A percentile compares a stretch with the other conserved stretches of the same genome.
These are phyloP conservation scores for Clunio marinus DNA, from an alignment of 2,888 invertebrate species.

Conservation along the genomic window DNA sequence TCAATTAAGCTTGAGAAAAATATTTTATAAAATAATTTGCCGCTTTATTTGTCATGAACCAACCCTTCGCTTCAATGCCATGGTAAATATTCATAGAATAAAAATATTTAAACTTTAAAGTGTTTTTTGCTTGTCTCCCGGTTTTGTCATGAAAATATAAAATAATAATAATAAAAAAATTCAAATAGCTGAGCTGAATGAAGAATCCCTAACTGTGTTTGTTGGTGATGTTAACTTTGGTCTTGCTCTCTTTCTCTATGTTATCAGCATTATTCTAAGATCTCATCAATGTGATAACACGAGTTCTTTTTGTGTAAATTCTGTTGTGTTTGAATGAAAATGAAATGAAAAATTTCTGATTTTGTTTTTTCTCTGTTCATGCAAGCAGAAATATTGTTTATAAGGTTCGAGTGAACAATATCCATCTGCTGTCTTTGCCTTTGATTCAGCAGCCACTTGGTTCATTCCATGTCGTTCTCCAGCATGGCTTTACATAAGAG, in stretches of 20 bases:
- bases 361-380: conserved; percentile 29
- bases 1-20: no score
- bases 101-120: conserved; percentile 34
- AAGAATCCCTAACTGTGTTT: conserved; percentile 28
- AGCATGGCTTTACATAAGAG: neutral
- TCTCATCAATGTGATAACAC: conserved; percentile 32
- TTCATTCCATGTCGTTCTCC: neutral
- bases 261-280: conserved; percentile 32
- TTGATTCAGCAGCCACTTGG: conserved; percentile 10
- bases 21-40: no score
- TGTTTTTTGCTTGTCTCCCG: conserved; percentile 11
- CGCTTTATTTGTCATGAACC: no score
- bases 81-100: conserved; percentile 10
- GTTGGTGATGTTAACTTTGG: conserved; percentile 27
- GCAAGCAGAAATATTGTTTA: conserved; percentile 30
- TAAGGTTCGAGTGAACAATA: conserved; percentile 2
- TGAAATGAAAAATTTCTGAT: conserved; percentile 17
- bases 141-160: conserved; percentile 17
- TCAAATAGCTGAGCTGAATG: conserved; percentile 12
- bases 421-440: conserved; percentile 34
- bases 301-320: conserved; percentile 25
- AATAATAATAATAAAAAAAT: no score
- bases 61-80: conserved; percentile 1
- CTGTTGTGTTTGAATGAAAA: conserved; percentile 36
- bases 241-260: conserved; percentile 26